Evolutionary conservation across 2,113 vertebrate species (phyloP).

Genomic region (Sitta europaea): DNA sequence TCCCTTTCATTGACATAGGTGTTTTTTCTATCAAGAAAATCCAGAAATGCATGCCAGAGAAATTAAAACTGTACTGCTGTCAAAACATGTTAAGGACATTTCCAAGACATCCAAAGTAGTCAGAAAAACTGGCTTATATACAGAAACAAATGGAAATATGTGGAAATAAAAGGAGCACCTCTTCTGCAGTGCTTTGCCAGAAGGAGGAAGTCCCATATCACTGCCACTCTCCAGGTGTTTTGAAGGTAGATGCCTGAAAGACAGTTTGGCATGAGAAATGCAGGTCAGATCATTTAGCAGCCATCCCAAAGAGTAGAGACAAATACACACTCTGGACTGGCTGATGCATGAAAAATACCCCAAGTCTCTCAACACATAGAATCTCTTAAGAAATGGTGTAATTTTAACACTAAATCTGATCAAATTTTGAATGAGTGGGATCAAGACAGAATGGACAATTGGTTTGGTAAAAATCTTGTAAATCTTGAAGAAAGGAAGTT

Average conservation of each 20-base stretch:
- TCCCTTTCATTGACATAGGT: not conserved
- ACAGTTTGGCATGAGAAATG: not conserved
- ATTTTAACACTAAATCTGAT: not conserved
- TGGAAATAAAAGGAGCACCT: not conserved
- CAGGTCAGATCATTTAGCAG: not conserved
- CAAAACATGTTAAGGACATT: not conserved
- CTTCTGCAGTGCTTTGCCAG: not conserved
- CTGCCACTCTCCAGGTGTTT: not conserved
- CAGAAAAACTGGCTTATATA: not conserved
- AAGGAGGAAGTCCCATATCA: not conserved
- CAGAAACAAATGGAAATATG: not conserved
- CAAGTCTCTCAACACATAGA: accelerated
- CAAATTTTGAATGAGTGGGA: not conserved
- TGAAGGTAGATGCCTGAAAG: not conserved
- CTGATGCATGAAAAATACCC: not conserved
- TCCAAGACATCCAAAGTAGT: not conserved
- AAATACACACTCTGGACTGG: not conserved
- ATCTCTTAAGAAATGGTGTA: not conserved
- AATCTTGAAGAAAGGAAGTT: not conserved
- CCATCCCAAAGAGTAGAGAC: not conserved
- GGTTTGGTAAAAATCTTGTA: not conserved
- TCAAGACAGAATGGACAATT: not conserved
- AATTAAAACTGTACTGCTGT: not conserved
- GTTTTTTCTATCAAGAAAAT: not conserved
- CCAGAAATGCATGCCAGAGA: not conserved